These are phyloP conservation scores for Scopus umbretta DNA, from an alignment of 2,113 vertebrate genomes.

Conservation along the genomic window DNA sequence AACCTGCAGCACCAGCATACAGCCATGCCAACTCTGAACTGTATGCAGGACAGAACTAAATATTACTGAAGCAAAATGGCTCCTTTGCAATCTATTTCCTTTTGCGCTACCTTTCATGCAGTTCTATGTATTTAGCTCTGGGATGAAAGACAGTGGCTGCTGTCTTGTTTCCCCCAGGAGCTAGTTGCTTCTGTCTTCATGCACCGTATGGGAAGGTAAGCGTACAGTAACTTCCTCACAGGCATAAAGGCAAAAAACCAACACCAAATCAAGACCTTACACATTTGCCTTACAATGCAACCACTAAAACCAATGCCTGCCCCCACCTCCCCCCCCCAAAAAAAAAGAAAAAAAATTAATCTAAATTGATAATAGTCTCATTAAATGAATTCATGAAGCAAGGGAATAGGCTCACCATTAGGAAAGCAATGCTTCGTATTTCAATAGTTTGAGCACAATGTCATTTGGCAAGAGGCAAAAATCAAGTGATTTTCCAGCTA, in stretches of 20 bases:
- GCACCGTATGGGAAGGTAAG: not conserved
- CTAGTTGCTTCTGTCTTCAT: not conserved
- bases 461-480: conserved; percentile 47
- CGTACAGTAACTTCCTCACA: not conserved
- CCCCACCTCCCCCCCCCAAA: fast-evolving
- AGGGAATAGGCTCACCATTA: not conserved
- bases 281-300: not conserved
- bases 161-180: not conserved
- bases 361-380: not conserved
- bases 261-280: not conserved
- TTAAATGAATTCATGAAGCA: conserved; percentile 31
- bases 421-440: conserved; percentile 12
- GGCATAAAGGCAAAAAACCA: not conserved
- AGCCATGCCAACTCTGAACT: not conserved
- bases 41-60: not conserved
- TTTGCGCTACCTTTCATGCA: not conserved
- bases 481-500: conserved; percentile 68
- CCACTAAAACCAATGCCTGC: not conserved
- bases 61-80: not conserved
- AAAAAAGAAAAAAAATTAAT: not conserved
- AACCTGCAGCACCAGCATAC: not conserved
- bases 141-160: not conserved
- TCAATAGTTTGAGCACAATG: conserved; percentile 25
- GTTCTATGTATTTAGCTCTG: not conserved
- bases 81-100: not conserved